A percentile compares a stretch with the other conserved stretches of the same genome.
Evolutionary conservation across 2,113 vertebrate species (phyloP).

Genomic region (Mirza zaza): DNA sequence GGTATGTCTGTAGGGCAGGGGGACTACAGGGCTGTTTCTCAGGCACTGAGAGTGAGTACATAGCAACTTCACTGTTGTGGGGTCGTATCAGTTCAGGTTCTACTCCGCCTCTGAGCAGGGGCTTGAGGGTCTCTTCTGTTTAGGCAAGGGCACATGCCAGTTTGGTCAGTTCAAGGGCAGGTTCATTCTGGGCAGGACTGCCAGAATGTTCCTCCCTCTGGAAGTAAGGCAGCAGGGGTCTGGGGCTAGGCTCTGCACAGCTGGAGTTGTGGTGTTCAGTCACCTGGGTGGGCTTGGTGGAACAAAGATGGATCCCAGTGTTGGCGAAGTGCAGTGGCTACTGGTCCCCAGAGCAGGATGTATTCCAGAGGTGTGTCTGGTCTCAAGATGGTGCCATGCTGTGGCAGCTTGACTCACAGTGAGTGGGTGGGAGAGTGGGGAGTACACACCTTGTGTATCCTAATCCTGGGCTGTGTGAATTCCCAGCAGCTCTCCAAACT

Average conservation of each 20-base stretch:
- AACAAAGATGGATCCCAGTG: not conserved
- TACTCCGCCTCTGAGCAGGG: not conserved
- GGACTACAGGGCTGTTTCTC: not conserved
- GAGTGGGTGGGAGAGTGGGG: not conserved
- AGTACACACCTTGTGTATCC: not conserved
- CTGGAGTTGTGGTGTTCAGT: not conserved
- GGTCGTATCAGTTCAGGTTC: not conserved
- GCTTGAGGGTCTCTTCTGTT: not conserved
- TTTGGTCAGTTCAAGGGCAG: not conserved
- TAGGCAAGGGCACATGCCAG: not conserved
- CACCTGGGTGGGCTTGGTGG: not conserved
- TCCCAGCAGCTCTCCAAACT: not conserved
- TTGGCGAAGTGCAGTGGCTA: not conserved
- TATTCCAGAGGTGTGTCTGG: no score
- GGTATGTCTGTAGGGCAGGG: no score
- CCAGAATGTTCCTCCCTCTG: not conserved
- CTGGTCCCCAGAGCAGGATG: not conserved
- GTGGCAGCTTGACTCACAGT: not conserved
- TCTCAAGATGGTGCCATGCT: not conserved
- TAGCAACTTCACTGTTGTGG: not conserved
- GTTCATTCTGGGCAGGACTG: not conserved
- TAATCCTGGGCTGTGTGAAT: not conserved
- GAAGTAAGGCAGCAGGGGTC: not conserved
- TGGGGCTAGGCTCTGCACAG: not conserved
- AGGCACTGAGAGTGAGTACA: not conserved